These are phyloP conservation scores for Tragelaphus scriptus DNA, from an alignment of 2,113 vertebrate species.

Conservation along the genomic window DNA sequence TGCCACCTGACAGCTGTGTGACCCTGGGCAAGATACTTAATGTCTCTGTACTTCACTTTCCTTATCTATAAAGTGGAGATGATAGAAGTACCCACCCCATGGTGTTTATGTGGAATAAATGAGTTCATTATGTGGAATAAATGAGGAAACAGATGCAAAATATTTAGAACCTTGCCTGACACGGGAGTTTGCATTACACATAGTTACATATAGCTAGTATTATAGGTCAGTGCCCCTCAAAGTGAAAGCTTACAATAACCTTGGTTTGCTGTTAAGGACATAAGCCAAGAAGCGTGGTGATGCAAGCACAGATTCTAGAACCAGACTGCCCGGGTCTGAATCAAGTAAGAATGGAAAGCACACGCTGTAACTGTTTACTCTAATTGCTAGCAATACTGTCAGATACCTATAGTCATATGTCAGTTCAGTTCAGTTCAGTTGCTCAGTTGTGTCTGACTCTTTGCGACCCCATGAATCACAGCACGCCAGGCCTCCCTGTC, in stretches of 20 bases:
- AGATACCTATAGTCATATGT: background rate
- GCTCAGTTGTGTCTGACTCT: no score
- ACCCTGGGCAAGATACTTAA: background rate
- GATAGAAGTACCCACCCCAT: background rate
- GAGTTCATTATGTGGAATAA: background rate
- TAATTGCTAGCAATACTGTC: background rate
- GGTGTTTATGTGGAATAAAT: background rate
- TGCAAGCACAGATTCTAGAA: background rate
- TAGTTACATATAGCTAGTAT: background rate
- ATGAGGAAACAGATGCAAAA: background rate
- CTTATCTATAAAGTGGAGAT: background rate
- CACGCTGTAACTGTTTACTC: fast-evolving
- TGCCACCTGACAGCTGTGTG: background rate
- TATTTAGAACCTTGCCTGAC: background rate
- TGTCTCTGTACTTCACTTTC: background rate
- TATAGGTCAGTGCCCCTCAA: background rate
- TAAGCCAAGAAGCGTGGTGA: background rate
- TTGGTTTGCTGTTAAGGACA: background rate
- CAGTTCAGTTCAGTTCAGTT: no score
- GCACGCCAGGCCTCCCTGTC: no score
- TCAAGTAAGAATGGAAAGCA: background rate
- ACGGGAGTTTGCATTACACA: background rate
- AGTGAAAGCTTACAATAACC: background rate
- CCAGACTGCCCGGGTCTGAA: background rate
- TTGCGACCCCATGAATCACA: no score